Base-by-base conservation (phyloP, 2,113 vertebrate genomes). In the Elephas maximus region DNA sequence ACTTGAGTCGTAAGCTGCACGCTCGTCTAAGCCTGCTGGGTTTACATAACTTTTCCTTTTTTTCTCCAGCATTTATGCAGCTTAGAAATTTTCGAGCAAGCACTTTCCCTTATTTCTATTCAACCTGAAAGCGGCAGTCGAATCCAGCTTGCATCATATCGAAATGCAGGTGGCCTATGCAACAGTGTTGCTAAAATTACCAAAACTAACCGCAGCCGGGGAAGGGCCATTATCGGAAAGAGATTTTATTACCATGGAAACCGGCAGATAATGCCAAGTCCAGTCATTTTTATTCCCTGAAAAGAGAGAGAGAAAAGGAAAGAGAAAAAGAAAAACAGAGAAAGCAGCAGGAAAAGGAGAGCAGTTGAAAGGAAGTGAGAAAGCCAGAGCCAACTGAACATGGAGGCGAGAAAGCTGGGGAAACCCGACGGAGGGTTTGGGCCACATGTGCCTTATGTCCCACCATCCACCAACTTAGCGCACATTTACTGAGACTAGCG, bases 181-280 rank as follows among this genome's bases (percentile, higher is more conserved):
- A 97, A 2, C 97, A 97, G 96, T 93, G 98, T 98, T 98, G 88
- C 98, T 98, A 94, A 98, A 98, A 98, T 98, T 97, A 97, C 99
- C 98, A 97, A 97, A 96, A 93, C 97, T 97, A 97, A 4, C 97
- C 93, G 71, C 41, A 95, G 94, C 98, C 93, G 94, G 98, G 97
- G 97, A 98, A 98, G 97, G 89, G 97, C 98, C 97, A 62, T 98
- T 98, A 98, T 98, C 98, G 96, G 98, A 98, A 98, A 97, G 98
- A 96, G 97, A 98, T 98, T 98, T 98, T 96, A 98, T 99, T 98
- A 63, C 98, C 98, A 98, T 99, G 98, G 99, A 98, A 99, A 99
- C 98, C 0, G 96, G 44, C 78, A 98, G 97, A 98, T 98, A 98
- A 98, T 97, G 95, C 97, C 73, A 86, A 96, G 98, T 97, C 98